Evolutionary conservation across 2,113 vertebrate genomes (phyloP).

Genomic region (Ictidomys tridecemlineatus): DNA sequence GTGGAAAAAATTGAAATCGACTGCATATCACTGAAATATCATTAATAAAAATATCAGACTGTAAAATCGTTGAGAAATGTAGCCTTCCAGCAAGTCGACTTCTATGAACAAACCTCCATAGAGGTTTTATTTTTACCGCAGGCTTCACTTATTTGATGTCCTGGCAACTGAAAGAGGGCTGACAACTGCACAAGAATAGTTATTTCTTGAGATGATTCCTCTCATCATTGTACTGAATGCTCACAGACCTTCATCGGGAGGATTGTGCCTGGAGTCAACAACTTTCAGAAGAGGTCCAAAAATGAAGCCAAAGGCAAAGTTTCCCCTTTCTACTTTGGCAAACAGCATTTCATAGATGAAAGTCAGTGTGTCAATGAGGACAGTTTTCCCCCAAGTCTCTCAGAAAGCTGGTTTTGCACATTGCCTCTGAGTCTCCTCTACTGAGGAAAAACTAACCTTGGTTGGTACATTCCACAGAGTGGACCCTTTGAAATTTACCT

Average conservation of each 20-base stretch:
- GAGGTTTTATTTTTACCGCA: slow-evolving; percentile 57
- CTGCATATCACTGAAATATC: slow-evolving; percentile 61
- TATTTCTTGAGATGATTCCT: slow-evolving; percentile 18
- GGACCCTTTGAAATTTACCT: background rate
- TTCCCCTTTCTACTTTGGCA: background rate
- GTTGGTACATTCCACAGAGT: background rate
- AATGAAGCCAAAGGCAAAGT: background rate
- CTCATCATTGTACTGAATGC: background rate
- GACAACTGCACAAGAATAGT: background rate
- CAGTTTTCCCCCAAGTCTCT: background rate
- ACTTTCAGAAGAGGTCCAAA: background rate
- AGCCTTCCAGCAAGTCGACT: background rate
- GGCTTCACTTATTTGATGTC: slow-evolving; percentile 56
- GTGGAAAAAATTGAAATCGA: slow-evolving; percentile 58
- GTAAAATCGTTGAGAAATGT: slow-evolving; percentile 59
- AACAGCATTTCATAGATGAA: background rate
- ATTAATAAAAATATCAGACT: slow-evolving; percentile 60
- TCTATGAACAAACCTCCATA: background rate
- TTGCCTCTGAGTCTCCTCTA: background rate
- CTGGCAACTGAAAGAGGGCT: background rate
- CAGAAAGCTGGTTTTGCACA: background rate
- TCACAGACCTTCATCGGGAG: background rate
- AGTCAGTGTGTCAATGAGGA: background rate
- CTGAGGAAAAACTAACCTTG: background rate
- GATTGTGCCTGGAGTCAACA: background rate